Percentiles rank a stretch among this genome's conserved stretches.
These are phyloP conservation scores for Cryptoprocta ferox DNA, from an alignment of 2,797 vertebrate species.

Conservation along the genomic window DNA sequence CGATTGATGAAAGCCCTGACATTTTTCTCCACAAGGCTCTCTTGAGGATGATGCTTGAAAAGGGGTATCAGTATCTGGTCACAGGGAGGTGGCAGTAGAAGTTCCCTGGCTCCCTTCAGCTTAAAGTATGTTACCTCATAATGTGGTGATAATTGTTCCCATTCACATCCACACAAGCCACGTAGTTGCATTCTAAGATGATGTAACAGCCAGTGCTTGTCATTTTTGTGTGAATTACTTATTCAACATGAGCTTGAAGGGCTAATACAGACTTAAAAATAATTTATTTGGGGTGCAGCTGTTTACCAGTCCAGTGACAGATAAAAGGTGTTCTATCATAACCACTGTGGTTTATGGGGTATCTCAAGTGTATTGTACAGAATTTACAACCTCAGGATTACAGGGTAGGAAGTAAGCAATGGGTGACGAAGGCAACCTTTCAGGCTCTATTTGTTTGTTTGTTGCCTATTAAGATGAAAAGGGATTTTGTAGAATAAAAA, in stretches of 20 bases:
- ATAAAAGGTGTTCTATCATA: neutral
- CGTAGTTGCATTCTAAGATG: neutral
- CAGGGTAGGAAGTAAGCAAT: neutral
- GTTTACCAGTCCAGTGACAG: neutral
- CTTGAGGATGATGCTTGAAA: neutral
- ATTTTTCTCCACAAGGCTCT: neutral
- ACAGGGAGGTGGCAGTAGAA: neutral
- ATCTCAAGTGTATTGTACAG: neutral
- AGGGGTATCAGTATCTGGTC: neutral
- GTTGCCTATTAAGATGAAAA: slow-evolving; percentile 12
- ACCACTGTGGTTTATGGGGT: neutral
- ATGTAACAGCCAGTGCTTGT: neutral
- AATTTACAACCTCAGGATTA: neutral
- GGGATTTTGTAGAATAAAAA: neutral
- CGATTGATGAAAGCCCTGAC: neutral
- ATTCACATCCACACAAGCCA: neutral
- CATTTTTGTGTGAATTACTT: neutral
- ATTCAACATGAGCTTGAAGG: neutral
- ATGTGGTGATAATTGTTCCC: neutral
- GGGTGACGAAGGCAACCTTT: neutral
- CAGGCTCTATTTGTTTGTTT: neutral
- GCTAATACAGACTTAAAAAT: neutral
- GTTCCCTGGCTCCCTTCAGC: neutral
- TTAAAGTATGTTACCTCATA: neutral
- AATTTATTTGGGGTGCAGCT: neutral